These are phyloP conservation scores for Baccha elongata DNA, from an alignment of 2,888 invertebrate species.

Conservation along the genomic window DNA sequence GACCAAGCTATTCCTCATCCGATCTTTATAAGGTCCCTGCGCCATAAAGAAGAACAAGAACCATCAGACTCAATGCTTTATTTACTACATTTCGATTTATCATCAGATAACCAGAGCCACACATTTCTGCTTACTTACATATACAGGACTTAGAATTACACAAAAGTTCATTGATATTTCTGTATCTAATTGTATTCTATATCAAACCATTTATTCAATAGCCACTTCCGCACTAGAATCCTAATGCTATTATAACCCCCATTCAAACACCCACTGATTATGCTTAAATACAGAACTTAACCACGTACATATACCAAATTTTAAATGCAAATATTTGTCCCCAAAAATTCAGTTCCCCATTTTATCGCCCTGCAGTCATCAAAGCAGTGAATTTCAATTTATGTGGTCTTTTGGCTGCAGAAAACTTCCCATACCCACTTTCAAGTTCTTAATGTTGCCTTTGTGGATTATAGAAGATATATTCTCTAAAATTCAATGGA, in stretches of 20 bases:
- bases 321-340: conserved; percentile 68
- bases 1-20: too few species aligned
- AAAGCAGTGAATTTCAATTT: conserved; percentile 33
- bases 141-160: too few species aligned
- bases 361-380: neutral
- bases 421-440: conserved; percentile 20
- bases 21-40: too few species aligned
- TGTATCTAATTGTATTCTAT: neutral
- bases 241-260: neutral
- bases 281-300: conserved; percentile 50
- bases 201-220: conserved; percentile 31
- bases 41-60: too few species aligned
- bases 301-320: conserved; percentile 48
- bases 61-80: too few species aligned
- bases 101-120: too few species aligned
- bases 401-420: conserved; percentile 44
- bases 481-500: neutral
- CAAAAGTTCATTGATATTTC: conserved; percentile 20
- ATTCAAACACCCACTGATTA: conserved; percentile 1
- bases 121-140: too few species aligned
- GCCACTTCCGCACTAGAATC: conserved; percentile 31
- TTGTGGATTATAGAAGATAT: conserved; percentile 23
- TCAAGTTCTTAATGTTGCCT: conserved; percentile 31
- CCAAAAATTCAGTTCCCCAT: conserved; percentile 22
- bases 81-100: too few species aligned